Conservation (phyloP, 1,140 invertebrate genomes). For the Lepidurus packardi region DNA sequence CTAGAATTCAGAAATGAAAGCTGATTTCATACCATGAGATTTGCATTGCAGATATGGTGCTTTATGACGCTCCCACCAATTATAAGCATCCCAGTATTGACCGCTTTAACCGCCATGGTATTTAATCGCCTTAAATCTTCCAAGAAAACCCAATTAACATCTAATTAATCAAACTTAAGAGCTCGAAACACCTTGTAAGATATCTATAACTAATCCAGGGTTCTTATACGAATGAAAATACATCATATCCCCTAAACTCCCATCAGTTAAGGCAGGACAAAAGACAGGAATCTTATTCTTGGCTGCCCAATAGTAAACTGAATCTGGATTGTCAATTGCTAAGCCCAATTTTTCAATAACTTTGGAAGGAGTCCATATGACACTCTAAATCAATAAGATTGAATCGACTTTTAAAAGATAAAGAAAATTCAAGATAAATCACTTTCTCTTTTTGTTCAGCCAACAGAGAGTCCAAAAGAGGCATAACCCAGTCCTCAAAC, state of each 20-base stretch:
- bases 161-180: neutral
- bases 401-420: slow-evolving; percentile 32
- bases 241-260: slow-evolving; percentile 98
- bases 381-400: neutral
- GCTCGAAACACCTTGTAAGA: slow-evolving; percentile 61
- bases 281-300: slow-evolving; percentile 98
- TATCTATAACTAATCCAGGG: slow-evolving; percentile 88
- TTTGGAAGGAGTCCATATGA: slow-evolving; percentile 89
- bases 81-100: slow-evolving; percentile 93
- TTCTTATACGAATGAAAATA: slow-evolving; percentile 95
- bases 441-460: slow-evolving; percentile 73
- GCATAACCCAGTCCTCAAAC: slow-evolving; percentile 98
- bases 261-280: slow-evolving; percentile 96
- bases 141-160: slow-evolving; percentile 36
- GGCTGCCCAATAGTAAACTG: slow-evolving; percentile 97
- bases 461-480: slow-evolving; percentile 85
- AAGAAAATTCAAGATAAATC: slow-evolving; percentile 30
- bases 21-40: slow-evolving; percentile 71
- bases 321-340: slow-evolving; percentile 83
- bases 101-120: slow-evolving; percentile 88
- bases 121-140: slow-evolving; percentile 83
- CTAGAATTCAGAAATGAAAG: slow-evolving; percentile 54
- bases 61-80: slow-evolving; percentile 96
- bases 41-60: slow-evolving; percentile 98
- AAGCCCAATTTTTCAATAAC: slow-evolving; percentile 76